These are phyloP conservation scores for Brachionus asplanchnoidis DNA, from an alignment of 1,140 invertebrate species.

Conservation along the genomic window DNA sequence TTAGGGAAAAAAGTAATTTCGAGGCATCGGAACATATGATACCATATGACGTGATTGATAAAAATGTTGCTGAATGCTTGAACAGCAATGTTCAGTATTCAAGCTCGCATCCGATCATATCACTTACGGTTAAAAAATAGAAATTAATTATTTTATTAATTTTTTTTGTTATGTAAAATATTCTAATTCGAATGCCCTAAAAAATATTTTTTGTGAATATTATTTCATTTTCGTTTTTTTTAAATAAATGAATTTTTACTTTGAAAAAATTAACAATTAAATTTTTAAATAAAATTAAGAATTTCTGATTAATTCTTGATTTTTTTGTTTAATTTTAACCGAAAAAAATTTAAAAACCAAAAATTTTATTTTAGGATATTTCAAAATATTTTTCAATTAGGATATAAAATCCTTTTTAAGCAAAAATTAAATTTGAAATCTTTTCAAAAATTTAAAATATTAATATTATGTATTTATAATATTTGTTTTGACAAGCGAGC, in stretches of 20 bases:
- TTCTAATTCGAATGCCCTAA: neutral
- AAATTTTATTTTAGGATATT: too few relatives aligned
- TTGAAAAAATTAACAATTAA: too few relatives aligned
- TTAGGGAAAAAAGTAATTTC: neutral
- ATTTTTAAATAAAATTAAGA: too few relatives aligned
- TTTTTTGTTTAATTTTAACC: too few relatives aligned
- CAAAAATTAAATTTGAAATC: too few relatives aligned
- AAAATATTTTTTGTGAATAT: neutral
- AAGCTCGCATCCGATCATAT: constrained; percentile 15
- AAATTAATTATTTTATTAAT: neutral
- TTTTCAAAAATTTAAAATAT: too few relatives aligned
- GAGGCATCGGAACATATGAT: neutral
- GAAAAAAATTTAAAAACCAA: too few relatives aligned
- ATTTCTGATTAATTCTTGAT: too few relatives aligned
- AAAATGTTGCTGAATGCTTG: neutral
- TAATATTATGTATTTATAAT: too few relatives aligned
- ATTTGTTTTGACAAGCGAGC: too few relatives aligned
- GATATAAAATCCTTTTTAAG: too few relatives aligned
- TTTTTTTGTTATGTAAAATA: neutral
- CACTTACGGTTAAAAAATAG: neutral
- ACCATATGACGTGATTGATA: neutral
- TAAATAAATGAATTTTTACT: neutral
- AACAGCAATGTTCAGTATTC: constrained; percentile 5
- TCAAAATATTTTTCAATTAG: too few relatives aligned
- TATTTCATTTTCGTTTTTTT: neutral